Percentiles rank a stretch among this genome's conserved stretches.
Evolutionary conservation across 2,113 vertebrate genomes (phyloP).

Genomic region (Paratilapia polleni): DNA sequence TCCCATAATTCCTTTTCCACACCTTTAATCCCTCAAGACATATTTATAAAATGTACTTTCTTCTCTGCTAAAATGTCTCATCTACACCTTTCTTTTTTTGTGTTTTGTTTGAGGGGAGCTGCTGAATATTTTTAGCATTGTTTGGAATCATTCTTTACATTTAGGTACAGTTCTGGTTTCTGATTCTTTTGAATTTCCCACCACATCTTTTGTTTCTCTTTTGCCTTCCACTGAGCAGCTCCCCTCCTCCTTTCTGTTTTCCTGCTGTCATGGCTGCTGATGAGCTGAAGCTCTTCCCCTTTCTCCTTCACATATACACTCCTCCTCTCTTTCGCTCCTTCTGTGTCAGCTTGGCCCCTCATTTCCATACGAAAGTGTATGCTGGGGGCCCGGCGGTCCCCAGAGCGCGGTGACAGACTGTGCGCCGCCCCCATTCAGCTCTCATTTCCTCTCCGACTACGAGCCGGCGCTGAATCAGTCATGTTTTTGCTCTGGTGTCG

Average conservation of each 20-base stretch:
- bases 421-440: constrained; percentile 85
- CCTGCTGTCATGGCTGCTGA: constrained; percentile 36
- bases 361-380: constrained; percentile 96
- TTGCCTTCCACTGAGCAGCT: neutral
- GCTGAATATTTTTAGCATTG: neutral
- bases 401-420: constrained; percentile 83
- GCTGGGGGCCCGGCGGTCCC: constrained; percentile 79
- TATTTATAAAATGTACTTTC: neutral
- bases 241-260: constrained; percentile 20
- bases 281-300: constrained; percentile 35
- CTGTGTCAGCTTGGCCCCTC: constrained; percentile 72
- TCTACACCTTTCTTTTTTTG: neutral
- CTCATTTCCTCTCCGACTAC: constrained; percentile 89
- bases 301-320: neutral
- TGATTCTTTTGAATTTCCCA: constrained; percentile 30
- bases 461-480: constrained; percentile 86
- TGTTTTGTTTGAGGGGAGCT: neutral
- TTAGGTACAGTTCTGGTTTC: constrained; percentile 9
- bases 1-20: neutral
- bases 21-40: neutral
- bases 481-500: constrained; percentile 81
- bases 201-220: neutral
- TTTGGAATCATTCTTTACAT: neutral
- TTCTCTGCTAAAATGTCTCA: neutral
- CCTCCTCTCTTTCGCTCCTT: constrained; percentile 5